Conservation (phyloP, 2,888 invertebrate genomes). For the Cantharis rustica region DNA sequence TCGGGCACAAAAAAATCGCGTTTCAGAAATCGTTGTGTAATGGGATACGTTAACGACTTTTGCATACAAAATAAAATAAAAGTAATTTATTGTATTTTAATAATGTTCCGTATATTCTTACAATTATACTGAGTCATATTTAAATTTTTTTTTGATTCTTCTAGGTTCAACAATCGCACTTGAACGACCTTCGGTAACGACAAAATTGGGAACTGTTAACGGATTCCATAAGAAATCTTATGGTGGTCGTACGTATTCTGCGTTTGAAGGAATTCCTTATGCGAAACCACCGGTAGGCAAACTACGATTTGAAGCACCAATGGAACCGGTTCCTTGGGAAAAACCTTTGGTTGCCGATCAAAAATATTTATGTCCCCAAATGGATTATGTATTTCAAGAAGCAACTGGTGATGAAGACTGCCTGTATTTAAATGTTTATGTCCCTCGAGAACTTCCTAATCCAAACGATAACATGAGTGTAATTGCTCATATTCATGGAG, state of each 20-base stretch:
- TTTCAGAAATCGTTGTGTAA: too few relatives aligned
- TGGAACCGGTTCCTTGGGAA: background rate
- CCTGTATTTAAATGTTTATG: constrained; percentile 15
- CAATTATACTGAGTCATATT: too few relatives aligned
- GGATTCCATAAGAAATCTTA: constrained; percentile 2
- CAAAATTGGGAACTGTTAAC: background rate
- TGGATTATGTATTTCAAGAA: background rate
- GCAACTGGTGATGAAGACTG: constrained; percentile 12
- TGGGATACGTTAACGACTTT: too few relatives aligned
- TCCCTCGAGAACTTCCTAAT: background rate
- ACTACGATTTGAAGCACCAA: constrained; percentile 10
- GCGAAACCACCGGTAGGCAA: constrained; percentile 11
- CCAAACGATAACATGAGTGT: constrained; percentile 4
- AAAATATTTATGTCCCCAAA: background rate
- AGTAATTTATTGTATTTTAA: too few relatives aligned
- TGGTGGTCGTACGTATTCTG: background rate
- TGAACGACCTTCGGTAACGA: background rate
- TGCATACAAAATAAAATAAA: too few relatives aligned
- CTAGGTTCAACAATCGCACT: constrained; percentile 7
- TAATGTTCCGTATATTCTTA: too few relatives aligned
- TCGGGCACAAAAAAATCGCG: too few relatives aligned
- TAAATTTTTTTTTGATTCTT: too few relatives aligned
- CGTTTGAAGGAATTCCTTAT: constrained; percentile 9
- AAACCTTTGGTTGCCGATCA: background rate
- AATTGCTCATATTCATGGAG: constrained; percentile 16